Base-by-base conservation (phyloP, 2,888 invertebrate genomes). In the Agriopis leucophaearia region DNA sequence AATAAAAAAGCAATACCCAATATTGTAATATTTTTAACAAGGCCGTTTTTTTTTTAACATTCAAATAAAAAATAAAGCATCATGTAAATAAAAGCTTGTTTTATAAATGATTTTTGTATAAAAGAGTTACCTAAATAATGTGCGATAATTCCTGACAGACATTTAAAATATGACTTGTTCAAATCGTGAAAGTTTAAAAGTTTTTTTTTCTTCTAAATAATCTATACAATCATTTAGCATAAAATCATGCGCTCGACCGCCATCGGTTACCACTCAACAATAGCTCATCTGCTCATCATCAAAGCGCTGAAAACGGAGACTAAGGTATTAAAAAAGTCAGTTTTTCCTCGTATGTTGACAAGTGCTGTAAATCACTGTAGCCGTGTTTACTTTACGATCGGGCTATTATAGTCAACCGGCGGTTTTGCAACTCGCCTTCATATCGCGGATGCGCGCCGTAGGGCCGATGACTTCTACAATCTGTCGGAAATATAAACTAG, bases 321-420 rank as follows among this genome's bases (percentile, higher is more conserved):
- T 88, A 86, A 87, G 81, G 83, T 84, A 86, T 88, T 88, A 87
- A 88, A 89, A 88, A 85, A 88, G 83, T 84, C 80, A 84, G 87
- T 86, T 88, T 89, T 90, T 89, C 88, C 85, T 87, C 85, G 79
- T 82, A 78, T 76, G 88, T 88, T 88, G 91, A 90, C 89, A 89
- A 81, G 83, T 79, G 88, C 81, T 87, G 85, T 91, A 91, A 91
- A 92, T 90, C 91, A 90, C 84, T 76, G 86, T 83, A 80, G 80
- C 84, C 78, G 88, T 88, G 90, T 91, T 91, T 91, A 88, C 89
- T 92, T 92, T 90, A 91, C 89, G 89, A 90, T 88, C 86, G 78
- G 81, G 89, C 89, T 91, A 91, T 90, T 90, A 92, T 89, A 89
- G 91, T 89, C 88, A 89, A 87, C 86, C 82, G 81, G 87, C 78